Evolutionary conservation across 2,113 vertebrate species (phyloP).

Genomic region (Colius striatus): DNA sequence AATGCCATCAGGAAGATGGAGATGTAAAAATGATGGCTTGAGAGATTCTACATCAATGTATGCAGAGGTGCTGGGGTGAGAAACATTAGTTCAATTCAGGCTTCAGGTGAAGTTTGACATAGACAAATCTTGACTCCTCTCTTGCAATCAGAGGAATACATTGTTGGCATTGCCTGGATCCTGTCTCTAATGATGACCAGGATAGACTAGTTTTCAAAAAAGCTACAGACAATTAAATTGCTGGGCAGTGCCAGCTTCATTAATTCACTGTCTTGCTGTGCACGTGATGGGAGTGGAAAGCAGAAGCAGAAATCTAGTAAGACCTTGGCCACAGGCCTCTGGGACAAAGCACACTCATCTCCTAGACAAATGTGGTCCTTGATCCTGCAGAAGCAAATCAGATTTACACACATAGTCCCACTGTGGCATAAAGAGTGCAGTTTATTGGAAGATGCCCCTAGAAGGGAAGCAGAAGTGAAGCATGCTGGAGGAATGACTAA

Average conservation of each 20-base stretch:
- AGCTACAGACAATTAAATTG: background rate
- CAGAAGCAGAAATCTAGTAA: background rate
- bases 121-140: background rate
- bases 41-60: background rate
- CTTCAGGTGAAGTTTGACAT: background rate
- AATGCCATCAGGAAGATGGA: background rate
- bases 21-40: background rate
- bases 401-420: background rate
- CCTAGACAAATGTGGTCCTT: background rate
- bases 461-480: constrained; percentile 29
- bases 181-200: background rate
- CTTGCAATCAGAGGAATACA: fast-evolving
- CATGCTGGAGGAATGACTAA: background rate
- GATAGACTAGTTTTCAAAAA: constrained; percentile 18
- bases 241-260: background rate
- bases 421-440: background rate
- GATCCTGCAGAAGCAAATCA: background rate
- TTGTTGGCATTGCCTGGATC: background rate
- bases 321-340: background rate
- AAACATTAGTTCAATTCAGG: background rate
- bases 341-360: background rate
- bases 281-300: constrained; percentile 4
- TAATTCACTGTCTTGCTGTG: background rate
- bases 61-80: background rate
- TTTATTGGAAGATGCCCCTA: background rate